These are phyloP conservation scores for Actenoides lindsayi DNA, from an alignment of 2,113 vertebrate species.

Conservation along the genomic window DNA sequence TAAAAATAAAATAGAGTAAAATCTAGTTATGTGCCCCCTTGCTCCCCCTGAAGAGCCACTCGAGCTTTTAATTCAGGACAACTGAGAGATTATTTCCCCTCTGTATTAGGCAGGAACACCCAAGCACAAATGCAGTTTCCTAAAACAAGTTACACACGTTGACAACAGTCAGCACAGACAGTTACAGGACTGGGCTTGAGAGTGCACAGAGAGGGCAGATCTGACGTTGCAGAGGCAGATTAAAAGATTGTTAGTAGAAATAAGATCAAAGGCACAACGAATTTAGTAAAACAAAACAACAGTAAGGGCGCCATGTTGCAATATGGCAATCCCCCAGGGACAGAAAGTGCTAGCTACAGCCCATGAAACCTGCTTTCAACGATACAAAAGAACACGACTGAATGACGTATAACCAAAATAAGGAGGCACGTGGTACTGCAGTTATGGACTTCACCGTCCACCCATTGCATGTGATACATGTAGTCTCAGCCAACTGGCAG, in stretches of 20 bases:
- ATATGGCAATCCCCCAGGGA: neutral
- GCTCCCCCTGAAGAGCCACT: neutral
- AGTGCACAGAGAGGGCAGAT: neutral
- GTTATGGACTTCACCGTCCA: neutral
- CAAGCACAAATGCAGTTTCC: neutral
- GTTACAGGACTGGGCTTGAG: neutral
- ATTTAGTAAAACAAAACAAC: neutral
- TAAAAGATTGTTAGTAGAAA: neutral
- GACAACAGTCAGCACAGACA: neutral
- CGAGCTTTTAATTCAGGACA: neutral
- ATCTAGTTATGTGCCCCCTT: neutral
- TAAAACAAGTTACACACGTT: neutral
- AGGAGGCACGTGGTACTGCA: neutral
- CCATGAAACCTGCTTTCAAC: neutral
- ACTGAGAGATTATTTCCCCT: neutral
- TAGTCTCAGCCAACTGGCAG: slow-evolving; percentile 5
- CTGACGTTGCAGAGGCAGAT: neutral
- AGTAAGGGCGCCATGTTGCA: neutral
- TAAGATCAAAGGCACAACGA: neutral
- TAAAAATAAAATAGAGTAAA: neutral
- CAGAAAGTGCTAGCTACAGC: neutral
- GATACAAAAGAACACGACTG: neutral
- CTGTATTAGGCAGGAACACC: neutral
- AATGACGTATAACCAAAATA: neutral
- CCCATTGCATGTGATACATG: neutral